These are phyloP conservation scores for Rhabdornis inornatus DNA, from an alignment of 2,113 vertebrate genomes.

Conservation along the genomic window DNA sequence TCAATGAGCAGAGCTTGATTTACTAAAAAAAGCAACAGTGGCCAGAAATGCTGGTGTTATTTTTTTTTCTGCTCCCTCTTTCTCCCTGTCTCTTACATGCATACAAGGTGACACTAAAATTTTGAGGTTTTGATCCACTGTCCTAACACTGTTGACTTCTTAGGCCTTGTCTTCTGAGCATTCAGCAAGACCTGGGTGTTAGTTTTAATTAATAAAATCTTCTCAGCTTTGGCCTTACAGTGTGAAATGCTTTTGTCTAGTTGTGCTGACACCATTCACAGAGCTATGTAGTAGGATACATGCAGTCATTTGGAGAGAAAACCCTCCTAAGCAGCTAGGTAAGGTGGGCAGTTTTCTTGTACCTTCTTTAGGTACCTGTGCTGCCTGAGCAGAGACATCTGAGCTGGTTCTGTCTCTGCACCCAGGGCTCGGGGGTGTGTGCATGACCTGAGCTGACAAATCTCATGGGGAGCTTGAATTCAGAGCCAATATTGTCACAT, in stretches of 20 bases:
- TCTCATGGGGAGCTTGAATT: not conserved
- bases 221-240: not conserved
- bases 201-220: not conserved
- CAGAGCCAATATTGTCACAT: not conserved
- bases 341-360: not conserved
- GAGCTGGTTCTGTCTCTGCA: not conserved
- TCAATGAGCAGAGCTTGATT: not conserved
- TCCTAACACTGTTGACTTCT: not conserved
- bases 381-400: not conserved
- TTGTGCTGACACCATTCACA: not conserved
- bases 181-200: not conserved
- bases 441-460: not conserved
- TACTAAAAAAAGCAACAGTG: not conserved
- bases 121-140: not conserved
- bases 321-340: not conserved
- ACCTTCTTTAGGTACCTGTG: not conserved
- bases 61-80: not conserved
- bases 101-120: not conserved
- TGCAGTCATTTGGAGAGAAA: not conserved
- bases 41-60: not conserved
- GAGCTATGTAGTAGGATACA: rapidly evolving
- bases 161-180: not conserved
- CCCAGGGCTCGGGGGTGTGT: rapidly evolving
- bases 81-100: not conserved
- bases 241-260: not conserved